Percentiles rank a stretch among this genome's conserved stretches.
These are phyloP conservation scores for Dolichallabes microphthalmus DNA, from an alignment of 2,113 vertebrate species.

Conservation along the genomic window DNA sequence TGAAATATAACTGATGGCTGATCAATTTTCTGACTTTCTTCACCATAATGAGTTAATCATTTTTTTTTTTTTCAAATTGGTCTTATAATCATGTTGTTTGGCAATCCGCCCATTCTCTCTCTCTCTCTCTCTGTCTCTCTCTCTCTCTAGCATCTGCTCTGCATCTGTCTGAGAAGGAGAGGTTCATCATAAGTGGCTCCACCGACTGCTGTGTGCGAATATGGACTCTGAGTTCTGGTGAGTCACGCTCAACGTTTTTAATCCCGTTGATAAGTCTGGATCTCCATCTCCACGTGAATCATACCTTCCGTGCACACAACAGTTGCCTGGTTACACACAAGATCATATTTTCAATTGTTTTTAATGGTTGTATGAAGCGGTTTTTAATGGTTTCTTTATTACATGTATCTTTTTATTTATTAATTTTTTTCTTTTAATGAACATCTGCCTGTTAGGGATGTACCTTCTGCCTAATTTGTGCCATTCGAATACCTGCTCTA, in stretches of 20 bases:
- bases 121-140: conserved; percentile 33
- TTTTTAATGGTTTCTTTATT: not conserved
- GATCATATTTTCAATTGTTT: not conserved
- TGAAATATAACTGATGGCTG: not conserved
- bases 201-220: conserved; percentile 75
- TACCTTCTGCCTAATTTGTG: not conserved
- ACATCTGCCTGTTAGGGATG: not conserved
- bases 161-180: conserved; percentile 68
- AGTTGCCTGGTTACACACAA: conserved; percentile 13
- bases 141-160: conserved; percentile 62
- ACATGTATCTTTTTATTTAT: not conserved
- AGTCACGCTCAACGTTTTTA: conserved; percentile 31
- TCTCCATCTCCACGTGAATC: not conserved
- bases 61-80: not conserved
- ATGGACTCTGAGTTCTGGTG: conserved; percentile 76
- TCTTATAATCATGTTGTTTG: conserved; percentile 18
- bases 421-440: too few relatives aligned
- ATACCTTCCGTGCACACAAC: not conserved
- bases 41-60: too few relatives aligned
- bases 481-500: not conserved
- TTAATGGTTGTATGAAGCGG: not conserved
- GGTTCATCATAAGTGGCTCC: conserved; percentile 77
- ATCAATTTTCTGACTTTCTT: not conserved
- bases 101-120: conserved; percentile 5
- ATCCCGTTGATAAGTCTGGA: conserved; percentile 5